phyloP scores from a whole-genome alignment of 2,888 invertebrate species.

The Sympetrum striolatum region DNA sequence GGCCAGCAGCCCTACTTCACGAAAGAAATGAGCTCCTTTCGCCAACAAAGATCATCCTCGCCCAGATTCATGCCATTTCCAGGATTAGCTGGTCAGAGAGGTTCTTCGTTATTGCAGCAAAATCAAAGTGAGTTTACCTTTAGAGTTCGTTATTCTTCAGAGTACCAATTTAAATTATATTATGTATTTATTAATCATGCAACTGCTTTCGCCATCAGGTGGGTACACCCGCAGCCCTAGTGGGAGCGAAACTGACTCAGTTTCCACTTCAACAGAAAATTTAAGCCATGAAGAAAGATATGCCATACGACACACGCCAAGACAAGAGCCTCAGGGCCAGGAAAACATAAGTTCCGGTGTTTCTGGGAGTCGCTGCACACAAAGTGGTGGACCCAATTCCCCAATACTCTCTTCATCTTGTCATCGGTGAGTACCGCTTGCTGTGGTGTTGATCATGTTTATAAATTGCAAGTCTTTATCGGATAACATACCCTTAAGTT shows the following conservation, averaged over 20 bases:
- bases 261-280: constrained; percentile 89
- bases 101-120: constrained; percentile 11
- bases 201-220: constrained; percentile 55
- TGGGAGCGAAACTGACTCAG: constrained; percentile 85
- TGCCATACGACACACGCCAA: constrained; percentile 79
- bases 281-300: constrained; percentile 84
- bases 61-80: constrained; percentile 30
- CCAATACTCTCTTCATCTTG: constrained; percentile 25
- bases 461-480: too few species aligned
- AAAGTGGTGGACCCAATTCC: neutral
- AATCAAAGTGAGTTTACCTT: neutral
- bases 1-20: neutral
- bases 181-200: neutral
- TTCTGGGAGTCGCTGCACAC: constrained; percentile 3
- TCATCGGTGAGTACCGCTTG: neutral
- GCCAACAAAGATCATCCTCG: constrained; percentile 1
- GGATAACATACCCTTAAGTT: too few species aligned
- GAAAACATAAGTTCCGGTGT: constrained; percentile 67
- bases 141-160: neutral
- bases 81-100: constrained; percentile 3
- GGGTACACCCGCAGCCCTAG: constrained; percentile 78
- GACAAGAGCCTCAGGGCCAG: constrained; percentile 92
- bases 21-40: constrained; percentile 23
- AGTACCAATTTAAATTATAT: neutral
- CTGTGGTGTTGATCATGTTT: too few species aligned